Base-by-base conservation (phyloP, 35 echinoderm and acorn worm genomes). In the Chiridota heheva region DNA sequence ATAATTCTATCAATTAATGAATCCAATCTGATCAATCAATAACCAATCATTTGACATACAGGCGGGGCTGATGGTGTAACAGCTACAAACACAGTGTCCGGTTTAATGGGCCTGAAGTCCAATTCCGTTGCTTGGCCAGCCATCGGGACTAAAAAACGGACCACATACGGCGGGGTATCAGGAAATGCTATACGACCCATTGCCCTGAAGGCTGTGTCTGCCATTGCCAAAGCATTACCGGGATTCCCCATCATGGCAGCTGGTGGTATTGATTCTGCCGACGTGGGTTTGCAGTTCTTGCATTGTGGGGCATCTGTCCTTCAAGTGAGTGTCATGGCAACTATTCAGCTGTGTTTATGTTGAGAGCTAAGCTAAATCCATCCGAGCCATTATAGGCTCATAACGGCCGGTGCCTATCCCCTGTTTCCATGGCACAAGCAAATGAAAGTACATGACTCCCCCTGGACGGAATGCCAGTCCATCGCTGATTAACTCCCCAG, bases 161-260 rank as follows among this genome's bases (percentile, higher is more conserved):
- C 95, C 35, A 98, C 95, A 1, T 98, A 98, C 31, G 95, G 95
- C 22, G 95, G 95, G 2, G 89, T 98, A 1, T 98, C 95, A 2
- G 95, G 95, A 0, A 98, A 98, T 70, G 89, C 95, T 58, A 98
- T 98, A 22, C 72, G 95, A 22, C 95, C 95, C 15, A 98, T 98
- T 53, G 95, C 95, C 0, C 76, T 98, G 20, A 83, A 69, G 37
- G 95, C 95, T 12, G 95, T 98, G 30, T 98, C 95, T 8, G 95
- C 85, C 73, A 98, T 98, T 7, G 95, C 89, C 40, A 88, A 49
- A 8, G 90, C 86, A 15, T 61, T 91, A 2, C 95, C 95, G 18
- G 94, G 94, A 5, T 98, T 85, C 68, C 95, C 95, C 10, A 98
- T 98, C 31, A 57, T 98, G 45, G 95, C 95, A 2, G 82, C 95